Conservation (phyloP, 2,888 invertebrate species). For the Nymphalis c-album region DNA sequence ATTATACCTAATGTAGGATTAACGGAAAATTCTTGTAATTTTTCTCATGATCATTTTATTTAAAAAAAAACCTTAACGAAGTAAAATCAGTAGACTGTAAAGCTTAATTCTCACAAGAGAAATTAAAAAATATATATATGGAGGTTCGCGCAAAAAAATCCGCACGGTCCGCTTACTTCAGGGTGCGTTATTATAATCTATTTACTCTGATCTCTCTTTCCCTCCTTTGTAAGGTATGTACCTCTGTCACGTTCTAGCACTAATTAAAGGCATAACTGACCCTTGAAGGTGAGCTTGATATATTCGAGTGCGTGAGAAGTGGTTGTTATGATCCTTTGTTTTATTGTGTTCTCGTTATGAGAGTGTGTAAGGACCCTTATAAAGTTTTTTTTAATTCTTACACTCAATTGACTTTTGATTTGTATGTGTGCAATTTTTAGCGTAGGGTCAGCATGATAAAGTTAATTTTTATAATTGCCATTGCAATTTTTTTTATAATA, state of each 20-base stretch:
- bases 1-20: background rate
- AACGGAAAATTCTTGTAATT: conserved; percentile 8
- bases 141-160: conserved; percentile 64
- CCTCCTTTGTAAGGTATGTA: conserved; percentile 35
- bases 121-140: conserved; percentile 48
- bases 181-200: conserved; percentile 69
- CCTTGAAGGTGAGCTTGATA: conserved; percentile 61
- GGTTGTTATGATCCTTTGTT: conserved; percentile 74
- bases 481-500: conserved; percentile 6
- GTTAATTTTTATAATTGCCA: background rate
- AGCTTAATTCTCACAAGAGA: conserved; percentile 58
- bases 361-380: conserved; percentile 58
- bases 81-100: conserved; percentile 64
- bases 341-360: conserved; percentile 58
- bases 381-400: conserved; percentile 41
- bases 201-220: conserved; percentile 54
- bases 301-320: conserved; percentile 66
- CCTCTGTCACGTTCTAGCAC: conserved; percentile 49
- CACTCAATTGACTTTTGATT: conserved; percentile 56
- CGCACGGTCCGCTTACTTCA: conserved; percentile 61
- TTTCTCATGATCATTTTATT: conserved; percentile 12
- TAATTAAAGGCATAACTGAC: conserved; percentile 76
- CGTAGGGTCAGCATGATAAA: conserved; percentile 8
- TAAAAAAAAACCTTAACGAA: conserved; percentile 42
- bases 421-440: conserved; percentile 19